Conservation (phyloP, 2,888 invertebrate genomes). For the Muschampia plurimacula region DNA sequence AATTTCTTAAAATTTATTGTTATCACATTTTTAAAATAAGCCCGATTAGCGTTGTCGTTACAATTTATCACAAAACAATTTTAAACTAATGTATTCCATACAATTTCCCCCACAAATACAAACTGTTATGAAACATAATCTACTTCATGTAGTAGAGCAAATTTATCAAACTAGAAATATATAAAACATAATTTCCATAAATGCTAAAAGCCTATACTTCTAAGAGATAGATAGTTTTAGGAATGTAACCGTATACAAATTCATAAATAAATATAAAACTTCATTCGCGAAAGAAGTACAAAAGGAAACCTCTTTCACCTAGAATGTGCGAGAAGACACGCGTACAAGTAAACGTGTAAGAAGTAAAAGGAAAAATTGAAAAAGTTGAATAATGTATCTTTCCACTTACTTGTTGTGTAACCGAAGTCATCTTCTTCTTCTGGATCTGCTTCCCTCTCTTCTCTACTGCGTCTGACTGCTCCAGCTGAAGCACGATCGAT, state of each 20-base stretch:
- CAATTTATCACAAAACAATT: no score
- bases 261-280: neutral
- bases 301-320: slow-evolving; percentile 38
- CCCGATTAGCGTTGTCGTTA: no score
- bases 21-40: no score
- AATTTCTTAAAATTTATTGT: no score
- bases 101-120: no score
- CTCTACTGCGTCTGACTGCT: slow-evolving; percentile 91
- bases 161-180: no score
- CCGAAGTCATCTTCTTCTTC: slow-evolving; percentile 97
- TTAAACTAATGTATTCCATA: no score
- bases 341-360: slow-evolving; percentile 76
- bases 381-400: slow-evolving; percentile 80
- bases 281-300: neutral
- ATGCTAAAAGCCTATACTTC: neutral
- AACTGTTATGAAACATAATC: no score
- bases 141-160: no score
- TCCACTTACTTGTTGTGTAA: slow-evolving; percentile 95
- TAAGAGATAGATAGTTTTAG: neutral
- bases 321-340: slow-evolving; percentile 70
- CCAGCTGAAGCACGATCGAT: slow-evolving; percentile 96
- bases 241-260: neutral
- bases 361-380: slow-evolving; percentile 74
- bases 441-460: slow-evolving; percentile 92
- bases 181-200: neutral